Evolutionary conservation across 2,113 vertebrate species (phyloP).

Genomic region (Malurus melanocephalus): DNA sequence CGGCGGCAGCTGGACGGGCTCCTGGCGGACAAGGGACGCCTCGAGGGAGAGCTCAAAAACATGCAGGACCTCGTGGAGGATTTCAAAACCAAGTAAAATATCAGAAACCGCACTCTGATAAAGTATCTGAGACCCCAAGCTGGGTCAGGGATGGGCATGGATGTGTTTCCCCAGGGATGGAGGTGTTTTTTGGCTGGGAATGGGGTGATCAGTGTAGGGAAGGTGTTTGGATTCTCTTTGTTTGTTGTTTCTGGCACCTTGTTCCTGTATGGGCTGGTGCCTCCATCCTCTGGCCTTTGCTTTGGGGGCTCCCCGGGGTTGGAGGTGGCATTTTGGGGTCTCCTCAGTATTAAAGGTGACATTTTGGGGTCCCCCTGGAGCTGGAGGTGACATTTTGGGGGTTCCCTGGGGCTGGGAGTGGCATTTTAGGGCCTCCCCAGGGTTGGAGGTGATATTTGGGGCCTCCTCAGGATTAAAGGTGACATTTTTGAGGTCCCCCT

Average conservation of each 20-base stretch:
- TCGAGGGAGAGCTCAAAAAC: conserved; percentile 88
- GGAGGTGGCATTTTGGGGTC: neutral
- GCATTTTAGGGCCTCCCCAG: neutral
- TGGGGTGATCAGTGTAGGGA: neutral
- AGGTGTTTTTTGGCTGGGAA: neutral
- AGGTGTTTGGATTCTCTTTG: neutral
- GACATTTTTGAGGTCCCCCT: too few relatives aligned
- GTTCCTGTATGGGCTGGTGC: neutral
- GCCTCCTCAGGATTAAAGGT: too few relatives aligned
- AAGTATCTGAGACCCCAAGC: too few relatives aligned
- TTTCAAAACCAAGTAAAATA: conserved; percentile 90
- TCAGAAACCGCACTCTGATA: neutral
- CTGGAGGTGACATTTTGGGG: neutral
- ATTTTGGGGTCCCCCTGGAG: neutral
- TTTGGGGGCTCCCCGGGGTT: neutral
- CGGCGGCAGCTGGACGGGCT: conserved; percentile 80
- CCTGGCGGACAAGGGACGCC: conserved; percentile 79
- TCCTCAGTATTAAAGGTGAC: neutral
- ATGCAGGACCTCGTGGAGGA: conserved; percentile 90
- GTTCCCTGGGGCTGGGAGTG: neutral
- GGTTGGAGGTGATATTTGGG: neutral
- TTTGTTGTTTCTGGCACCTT: accelerated
- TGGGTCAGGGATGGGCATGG: neutral
- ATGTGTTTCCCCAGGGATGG: neutral
- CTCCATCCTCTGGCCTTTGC: neutral